Percentiles rank a stretch among this genome's conserved stretches.
Evolutionary conservation across 1,140 invertebrate species (phyloP).

Genomic region (Listronotus bonariensis): DNA sequence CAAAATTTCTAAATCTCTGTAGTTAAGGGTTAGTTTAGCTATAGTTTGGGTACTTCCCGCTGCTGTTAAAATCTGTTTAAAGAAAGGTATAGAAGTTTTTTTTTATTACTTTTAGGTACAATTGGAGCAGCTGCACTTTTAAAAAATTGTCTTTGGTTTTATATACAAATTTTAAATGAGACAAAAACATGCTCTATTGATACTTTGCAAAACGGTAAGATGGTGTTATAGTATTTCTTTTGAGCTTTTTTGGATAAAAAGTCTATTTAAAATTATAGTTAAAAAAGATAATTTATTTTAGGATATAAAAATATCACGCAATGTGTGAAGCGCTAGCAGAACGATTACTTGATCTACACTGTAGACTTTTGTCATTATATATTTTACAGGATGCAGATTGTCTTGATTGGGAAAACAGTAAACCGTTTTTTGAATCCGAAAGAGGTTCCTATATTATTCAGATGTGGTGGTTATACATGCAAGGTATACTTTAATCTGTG

Average conservation of each 20-base stretch:
- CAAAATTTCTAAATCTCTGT: no score
- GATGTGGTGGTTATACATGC: conserved; percentile 87
- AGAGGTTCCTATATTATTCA: conserved; percentile 76
- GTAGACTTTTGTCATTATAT: conserved; percentile 73
- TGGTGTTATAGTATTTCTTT: no score
- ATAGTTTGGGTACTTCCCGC: no score
- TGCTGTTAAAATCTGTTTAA: no score
- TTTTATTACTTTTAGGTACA: conserved; percentile 56
- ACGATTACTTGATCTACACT: conserved; percentile 76
- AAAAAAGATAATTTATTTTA: not conserved
- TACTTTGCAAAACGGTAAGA: conserved; percentile 44
- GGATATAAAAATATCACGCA: conserved; percentile 77
- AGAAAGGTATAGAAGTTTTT: not conserved
- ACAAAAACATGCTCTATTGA: conserved; percentile 52
- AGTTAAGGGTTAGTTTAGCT: no score
- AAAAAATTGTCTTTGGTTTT: conserved; percentile 76
- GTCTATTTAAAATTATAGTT: no score
- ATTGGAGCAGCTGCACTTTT: conserved; percentile 77
- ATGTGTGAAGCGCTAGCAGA: conserved; percentile 82
- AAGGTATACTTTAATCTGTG: conserved; percentile 60
- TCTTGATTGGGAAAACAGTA: conserved; percentile 67
- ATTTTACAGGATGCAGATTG: conserved; percentile 78
- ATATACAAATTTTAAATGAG: conserved; percentile 64
- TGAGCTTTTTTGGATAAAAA: no score
- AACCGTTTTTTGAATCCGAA: conserved; percentile 69